Evolutionary conservation across 2,113 vertebrate species (phyloP).

Genomic region (Ammodytes marinus): DNA sequence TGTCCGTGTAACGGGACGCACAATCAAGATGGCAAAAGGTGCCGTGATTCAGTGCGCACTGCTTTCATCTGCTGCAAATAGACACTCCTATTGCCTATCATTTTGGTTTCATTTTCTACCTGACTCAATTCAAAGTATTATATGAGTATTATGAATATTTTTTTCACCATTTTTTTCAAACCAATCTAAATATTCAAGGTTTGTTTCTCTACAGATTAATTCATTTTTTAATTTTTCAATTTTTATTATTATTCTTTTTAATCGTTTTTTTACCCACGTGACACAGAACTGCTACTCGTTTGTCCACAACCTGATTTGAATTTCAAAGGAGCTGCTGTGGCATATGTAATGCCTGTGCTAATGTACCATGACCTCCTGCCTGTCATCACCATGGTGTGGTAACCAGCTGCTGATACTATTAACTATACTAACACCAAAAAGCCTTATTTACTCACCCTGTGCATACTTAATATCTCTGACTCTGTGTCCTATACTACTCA

Average conservation of each 20-base stretch:
- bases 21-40: constrained; percentile 74
- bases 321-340: constrained; percentile 21
- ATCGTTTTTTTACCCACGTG: constrained; percentile 16
- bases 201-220: no score
- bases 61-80: constrained; percentile 32
- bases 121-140: neutral
- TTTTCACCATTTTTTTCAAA: no score
- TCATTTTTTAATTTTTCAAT: neutral
- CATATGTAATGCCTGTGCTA: constrained; percentile 50
- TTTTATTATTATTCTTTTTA: neutral
- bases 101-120: neutral
- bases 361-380: constrained; percentile 46
- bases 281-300: neutral
- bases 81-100: neutral
- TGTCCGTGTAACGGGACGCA: constrained; percentile 29
- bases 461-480: neutral
- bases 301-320: neutral
- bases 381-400: constrained; percentile 21
- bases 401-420: constrained; percentile 30
- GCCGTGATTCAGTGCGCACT: constrained; percentile 44
- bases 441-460: neutral
- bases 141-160: constrained; percentile 1
- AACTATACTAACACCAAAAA: neutral
- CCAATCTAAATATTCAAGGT: no score
- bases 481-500: neutral